A percentile compares a stretch with the other conserved stretches of the same genome.
These are phyloP conservation scores for Melinaea menophilus DNA, from an alignment of 2,888 invertebrate genomes.

Conservation along the genomic window DNA sequence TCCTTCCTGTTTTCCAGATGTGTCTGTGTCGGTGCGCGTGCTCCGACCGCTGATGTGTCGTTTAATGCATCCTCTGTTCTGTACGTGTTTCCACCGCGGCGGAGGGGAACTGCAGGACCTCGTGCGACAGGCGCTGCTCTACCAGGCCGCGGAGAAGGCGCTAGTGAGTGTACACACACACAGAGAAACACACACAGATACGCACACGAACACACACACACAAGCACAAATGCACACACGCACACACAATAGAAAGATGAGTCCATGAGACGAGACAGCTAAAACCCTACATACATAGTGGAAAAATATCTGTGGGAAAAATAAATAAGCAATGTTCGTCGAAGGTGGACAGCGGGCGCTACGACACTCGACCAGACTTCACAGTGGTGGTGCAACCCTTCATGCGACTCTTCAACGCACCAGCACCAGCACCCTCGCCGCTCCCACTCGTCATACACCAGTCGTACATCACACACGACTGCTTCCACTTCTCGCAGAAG, in stretches of 20 bases:
- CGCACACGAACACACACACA: not conserved
- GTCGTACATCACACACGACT: conserved; percentile 85
- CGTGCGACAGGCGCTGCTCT: conserved; percentile 78
- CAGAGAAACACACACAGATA: not conserved
- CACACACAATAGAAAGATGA: not conserved
- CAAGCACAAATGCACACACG: not conserved
- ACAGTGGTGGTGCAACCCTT: conserved; percentile 86
- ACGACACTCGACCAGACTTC: conserved; percentile 82
- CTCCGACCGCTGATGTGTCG: conserved; percentile 80
- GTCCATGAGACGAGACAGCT: no score
- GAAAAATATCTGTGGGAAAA: not conserved
- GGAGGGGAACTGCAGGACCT: conserved; percentile 78
- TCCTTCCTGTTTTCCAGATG: conserved; percentile 68
- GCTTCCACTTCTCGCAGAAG: conserved; percentile 89
- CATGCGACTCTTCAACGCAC: conserved; percentile 82
- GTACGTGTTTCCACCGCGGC: conserved; percentile 83
- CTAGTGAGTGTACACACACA: conserved; percentile 67
- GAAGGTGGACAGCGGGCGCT: conserved; percentile 80
- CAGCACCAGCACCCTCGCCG: conserved; percentile 51
- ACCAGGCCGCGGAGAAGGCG: conserved; percentile 81
- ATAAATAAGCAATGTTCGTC: not conserved
- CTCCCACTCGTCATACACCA: conserved; percentile 80
- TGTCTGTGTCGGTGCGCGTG: conserved; percentile 83
- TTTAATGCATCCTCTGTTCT: conserved; percentile 84
- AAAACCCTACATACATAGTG: not conserved